Evolutionary conservation across 2,888 invertebrate genomes (phyloP).

Genomic region (Disparrhopalites patrizii): DNA sequence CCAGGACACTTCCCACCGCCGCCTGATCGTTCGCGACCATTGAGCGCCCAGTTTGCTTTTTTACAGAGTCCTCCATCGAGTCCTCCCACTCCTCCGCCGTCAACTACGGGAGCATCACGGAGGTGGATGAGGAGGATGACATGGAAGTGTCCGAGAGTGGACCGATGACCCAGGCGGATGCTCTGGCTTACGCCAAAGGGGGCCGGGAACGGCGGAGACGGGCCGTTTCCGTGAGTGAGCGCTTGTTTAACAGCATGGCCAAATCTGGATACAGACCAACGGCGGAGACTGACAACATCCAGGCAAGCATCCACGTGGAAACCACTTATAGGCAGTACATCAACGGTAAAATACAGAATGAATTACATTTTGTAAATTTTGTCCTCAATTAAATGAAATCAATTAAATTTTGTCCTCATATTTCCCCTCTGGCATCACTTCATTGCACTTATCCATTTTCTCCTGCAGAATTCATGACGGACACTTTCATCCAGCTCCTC

Average conservation of each 20-base stretch:
- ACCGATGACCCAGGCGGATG: slow-evolving; percentile 9
- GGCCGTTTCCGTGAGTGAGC: slow-evolving; percentile 34
- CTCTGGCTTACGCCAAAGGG: neutral
- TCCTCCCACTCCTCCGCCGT: neutral
- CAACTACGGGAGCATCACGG: slow-evolving; percentile 23
- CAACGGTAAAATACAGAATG: slow-evolving; percentile 16
- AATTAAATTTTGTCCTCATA: neutral
- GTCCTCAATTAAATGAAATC: neutral
- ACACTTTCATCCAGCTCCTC: slow-evolving; percentile 52
- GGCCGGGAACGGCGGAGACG: slow-evolving; percentile 11
- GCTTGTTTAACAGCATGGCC: slow-evolving; percentile 40
- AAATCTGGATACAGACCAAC: slow-evolving; percentile 34
- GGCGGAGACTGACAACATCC: slow-evolving; percentile 32
- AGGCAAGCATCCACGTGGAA: slow-evolving; percentile 32
- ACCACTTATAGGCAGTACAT: slow-evolving; percentile 29
- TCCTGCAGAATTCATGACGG: slow-evolving; percentile 52
- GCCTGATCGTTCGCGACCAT: too few relatives aligned
- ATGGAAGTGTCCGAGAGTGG: slow-evolving; percentile 23
- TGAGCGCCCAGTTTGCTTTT: too few relatives aligned
- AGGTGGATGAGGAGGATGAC: slow-evolving; percentile 8
- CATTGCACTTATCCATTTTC: neutral
- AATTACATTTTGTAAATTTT: slow-evolving; percentile 11
- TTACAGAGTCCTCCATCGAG: slow-evolving; percentile 6
- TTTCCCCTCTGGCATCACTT: neutral
- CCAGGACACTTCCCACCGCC: too few relatives aligned